Conservation (phyloP, 1,140 invertebrate genomes). For the Radopholus similis region DNA sequence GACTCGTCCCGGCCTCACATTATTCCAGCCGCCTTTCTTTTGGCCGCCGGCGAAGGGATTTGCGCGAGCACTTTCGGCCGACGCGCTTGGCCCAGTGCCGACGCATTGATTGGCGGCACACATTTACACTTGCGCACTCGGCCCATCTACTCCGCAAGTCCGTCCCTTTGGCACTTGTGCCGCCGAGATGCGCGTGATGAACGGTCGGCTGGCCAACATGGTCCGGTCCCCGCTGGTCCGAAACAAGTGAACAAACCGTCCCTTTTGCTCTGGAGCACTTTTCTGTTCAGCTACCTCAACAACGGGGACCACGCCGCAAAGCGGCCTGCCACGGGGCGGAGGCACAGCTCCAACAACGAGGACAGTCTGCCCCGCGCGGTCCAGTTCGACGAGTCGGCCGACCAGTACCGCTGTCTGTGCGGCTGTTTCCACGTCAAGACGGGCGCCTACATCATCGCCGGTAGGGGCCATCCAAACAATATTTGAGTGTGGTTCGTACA, state of each 20-base stretch:
- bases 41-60: too few species aligned
- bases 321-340: background rate
- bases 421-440: conserved; percentile 59
- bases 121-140: too few species aligned
- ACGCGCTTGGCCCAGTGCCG: too few species aligned
- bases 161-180: too few species aligned
- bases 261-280: background rate
- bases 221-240: conserved; percentile 33
- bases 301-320: conserved; percentile 20
- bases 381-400: conserved; percentile 56
- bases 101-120: too few species aligned
- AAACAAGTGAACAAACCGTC: conserved; percentile 15
- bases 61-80: too few species aligned
- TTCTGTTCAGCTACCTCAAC: conserved; percentile 1
- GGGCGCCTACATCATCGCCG: conserved; percentile 44
- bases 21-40: too few species aligned
- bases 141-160: too few species aligned
- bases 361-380: conserved; percentile 36
- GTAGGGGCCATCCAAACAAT: conserved; percentile 24
- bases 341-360: conserved; percentile 8
- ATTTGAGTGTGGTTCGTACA: too few species aligned
- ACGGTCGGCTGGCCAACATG: conserved; percentile 34
- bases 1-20: too few species aligned
- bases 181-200: conserved; percentile 41
- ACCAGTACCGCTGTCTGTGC: conserved; percentile 55